Percentiles rank a stretch among this genome's conserved stretches.
Conservation (phyloP, 1,140 invertebrate genomes). For the Lasaia peninsularis region DNA sequence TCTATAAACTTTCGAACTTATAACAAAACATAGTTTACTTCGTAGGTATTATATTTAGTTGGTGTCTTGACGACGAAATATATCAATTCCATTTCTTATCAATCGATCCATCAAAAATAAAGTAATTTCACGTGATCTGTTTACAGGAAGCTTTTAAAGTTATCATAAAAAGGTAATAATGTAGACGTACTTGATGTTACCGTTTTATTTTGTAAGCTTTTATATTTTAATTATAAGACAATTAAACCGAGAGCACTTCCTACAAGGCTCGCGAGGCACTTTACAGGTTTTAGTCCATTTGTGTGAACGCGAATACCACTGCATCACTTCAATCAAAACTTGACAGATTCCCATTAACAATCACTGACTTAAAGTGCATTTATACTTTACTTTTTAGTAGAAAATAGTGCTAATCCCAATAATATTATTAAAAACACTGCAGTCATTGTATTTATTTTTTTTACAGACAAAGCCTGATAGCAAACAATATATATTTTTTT, state of each 20-base stretch:
- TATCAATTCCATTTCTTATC: too few species aligned
- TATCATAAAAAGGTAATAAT: slow-evolving; percentile 1
- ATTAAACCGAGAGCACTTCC: slow-evolving; percentile 5
- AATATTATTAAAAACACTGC: too few species aligned
- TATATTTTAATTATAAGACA: slow-evolving; percentile 10
- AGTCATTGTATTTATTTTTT: too few species aligned
- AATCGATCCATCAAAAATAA: neutral
- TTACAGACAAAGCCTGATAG: too few species aligned
- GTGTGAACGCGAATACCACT: neutral
- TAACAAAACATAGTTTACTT: too few species aligned
- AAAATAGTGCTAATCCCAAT: too few species aligned
- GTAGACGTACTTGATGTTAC: slow-evolving; percentile 7
- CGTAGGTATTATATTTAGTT: too few species aligned
- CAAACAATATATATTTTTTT: too few species aligned
- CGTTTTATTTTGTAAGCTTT: slow-evolving; percentile 3
- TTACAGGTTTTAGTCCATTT: neutral
- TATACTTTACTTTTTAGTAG: too few species aligned
- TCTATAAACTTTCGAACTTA: too few species aligned
- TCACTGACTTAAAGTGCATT: too few species aligned
- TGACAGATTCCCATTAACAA: neutral
- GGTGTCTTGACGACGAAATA: too few species aligned
- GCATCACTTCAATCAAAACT: slow-evolving; percentile 3
- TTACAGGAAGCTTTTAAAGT: slow-evolving; percentile 8
- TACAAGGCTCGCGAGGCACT: neutral
- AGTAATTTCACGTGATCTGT: neutral